These are phyloP conservation scores for Centroberyx gerrardi DNA, from an alignment of 2,797 vertebrate genomes.

Conservation along the genomic window DNA sequence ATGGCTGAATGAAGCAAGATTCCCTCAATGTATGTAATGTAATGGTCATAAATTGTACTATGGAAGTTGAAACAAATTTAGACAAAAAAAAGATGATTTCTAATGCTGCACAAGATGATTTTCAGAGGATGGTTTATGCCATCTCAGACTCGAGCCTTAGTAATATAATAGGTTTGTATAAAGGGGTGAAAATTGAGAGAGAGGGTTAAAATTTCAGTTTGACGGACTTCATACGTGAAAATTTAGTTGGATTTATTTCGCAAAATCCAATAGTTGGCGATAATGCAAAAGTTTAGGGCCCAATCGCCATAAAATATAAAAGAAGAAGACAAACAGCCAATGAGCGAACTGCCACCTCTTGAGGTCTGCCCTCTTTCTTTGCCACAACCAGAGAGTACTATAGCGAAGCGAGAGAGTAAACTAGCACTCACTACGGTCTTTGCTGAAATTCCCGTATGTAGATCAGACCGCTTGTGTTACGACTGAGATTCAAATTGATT, in stretches of 20 bases:
- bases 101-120: too few species aligned
- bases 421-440: constrained; percentile 34
- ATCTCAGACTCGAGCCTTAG: too few species aligned
- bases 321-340: constrained; percentile 48
- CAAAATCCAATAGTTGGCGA: constrained; percentile 45
- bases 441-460: neutral
- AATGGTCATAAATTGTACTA: too few species aligned
- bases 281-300: neutral
- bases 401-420: neutral
- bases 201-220: neutral
- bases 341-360: constrained; percentile 61
- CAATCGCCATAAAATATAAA: neutral
- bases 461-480: neutral
- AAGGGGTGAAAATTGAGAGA: too few species aligned
- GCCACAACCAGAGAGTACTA: constrained; percentile 60
- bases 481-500: neutral
- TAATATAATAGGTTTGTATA: too few species aligned
- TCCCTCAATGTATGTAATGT: too few species aligned
- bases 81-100: too few species aligned
- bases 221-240: neutral
- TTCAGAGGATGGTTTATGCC: too few species aligned
- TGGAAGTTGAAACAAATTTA: too few species aligned
- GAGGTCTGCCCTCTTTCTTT: constrained; percentile 26
- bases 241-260: neutral
- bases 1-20: too few species aligned